phyloP scores from a whole-genome alignment of 2,113 vertebrate species.

The Lichenostomus cassidix region DNA sequence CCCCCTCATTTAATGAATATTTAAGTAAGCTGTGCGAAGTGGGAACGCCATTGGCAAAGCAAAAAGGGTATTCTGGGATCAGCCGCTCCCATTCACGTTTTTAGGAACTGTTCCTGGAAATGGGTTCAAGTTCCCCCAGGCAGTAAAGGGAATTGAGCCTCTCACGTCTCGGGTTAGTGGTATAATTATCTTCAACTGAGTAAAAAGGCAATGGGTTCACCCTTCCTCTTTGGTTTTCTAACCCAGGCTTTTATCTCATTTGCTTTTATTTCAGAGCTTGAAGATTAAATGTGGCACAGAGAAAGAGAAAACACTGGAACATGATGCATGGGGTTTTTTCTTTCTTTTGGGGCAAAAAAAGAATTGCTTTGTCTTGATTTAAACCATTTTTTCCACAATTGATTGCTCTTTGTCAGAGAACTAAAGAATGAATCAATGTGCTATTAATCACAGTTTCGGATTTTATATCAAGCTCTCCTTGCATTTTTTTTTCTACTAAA shows the following conservation, averaged over 20 bases:
- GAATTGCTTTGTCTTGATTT: conserved; percentile 20
- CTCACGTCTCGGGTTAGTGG: neutral
- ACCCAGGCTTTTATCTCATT: conserved; percentile 51
- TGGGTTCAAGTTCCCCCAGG: conserved; percentile 31
- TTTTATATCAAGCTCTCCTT: neutral
- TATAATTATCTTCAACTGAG: conserved; percentile 44
- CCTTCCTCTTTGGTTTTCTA: conserved; percentile 53
- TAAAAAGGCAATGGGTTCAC: conserved; percentile 45
- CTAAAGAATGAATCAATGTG: neutral
- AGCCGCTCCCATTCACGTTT: neutral
- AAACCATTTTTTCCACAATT: neutral
- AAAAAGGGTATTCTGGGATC: conserved; percentile 30
- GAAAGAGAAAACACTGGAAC: conserved; percentile 41
- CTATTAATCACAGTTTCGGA: neutral
- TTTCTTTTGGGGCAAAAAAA: conserved; percentile 15
- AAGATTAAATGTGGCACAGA: conserved; percentile 44
- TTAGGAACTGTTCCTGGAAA: conserved; percentile 51
- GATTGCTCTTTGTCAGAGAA: neutral
- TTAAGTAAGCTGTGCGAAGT: conserved; percentile 35
- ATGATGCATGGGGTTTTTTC: neutral
- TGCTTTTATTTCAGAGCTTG: conserved; percentile 35
- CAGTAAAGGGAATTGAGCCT: conserved; percentile 53
- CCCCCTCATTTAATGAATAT: conserved; percentile 38
- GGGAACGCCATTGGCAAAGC: neutral
- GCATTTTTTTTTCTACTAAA: neutral